Conservation (phyloP, 2,888 invertebrate genomes). For the Petrophora chlorosata region DNA sequence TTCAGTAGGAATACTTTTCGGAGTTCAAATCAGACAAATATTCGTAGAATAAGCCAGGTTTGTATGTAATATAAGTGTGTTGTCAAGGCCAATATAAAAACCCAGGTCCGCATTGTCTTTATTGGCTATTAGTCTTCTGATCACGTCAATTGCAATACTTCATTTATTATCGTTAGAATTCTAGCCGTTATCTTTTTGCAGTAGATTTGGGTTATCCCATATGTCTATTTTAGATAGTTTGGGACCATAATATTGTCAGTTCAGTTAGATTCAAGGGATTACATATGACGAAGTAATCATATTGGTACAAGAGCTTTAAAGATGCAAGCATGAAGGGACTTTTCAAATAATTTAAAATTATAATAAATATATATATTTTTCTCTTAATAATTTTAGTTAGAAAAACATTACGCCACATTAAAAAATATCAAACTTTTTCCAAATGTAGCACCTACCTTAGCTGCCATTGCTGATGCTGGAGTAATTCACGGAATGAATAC, state of each 20-base stretch:
- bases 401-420: neutral
- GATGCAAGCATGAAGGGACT: too few species aligned
- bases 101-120: slow-evolving; percentile 18
- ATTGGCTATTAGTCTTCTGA: slow-evolving; percentile 17
- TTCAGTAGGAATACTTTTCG: too few species aligned
- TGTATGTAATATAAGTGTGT: slow-evolving; percentile 29
- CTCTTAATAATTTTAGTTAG: too few species aligned
- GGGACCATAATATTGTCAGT: too few species aligned
- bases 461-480: slow-evolving; percentile 61
- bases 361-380: too few species aligned
- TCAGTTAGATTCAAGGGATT: too few species aligned
- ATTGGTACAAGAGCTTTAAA: too few species aligned
- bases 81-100: slow-evolving; percentile 22
- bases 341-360: too few species aligned
- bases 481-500: slow-evolving; percentile 60
- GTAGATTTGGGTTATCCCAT: too few species aligned
- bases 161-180: slow-evolving; percentile 22
- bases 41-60: slow-evolving; percentile 10
- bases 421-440: neutral
- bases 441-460: slow-evolving; percentile 53
- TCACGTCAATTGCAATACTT: slow-evolving; percentile 26
- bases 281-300: too few species aligned
- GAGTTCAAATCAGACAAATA: too few species aligned
- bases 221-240: too few species aligned
- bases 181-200: slow-evolving; percentile 4